Base-by-base conservation (phyloP, 1,140 invertebrate genomes). In the Cydia splendana region DNA sequence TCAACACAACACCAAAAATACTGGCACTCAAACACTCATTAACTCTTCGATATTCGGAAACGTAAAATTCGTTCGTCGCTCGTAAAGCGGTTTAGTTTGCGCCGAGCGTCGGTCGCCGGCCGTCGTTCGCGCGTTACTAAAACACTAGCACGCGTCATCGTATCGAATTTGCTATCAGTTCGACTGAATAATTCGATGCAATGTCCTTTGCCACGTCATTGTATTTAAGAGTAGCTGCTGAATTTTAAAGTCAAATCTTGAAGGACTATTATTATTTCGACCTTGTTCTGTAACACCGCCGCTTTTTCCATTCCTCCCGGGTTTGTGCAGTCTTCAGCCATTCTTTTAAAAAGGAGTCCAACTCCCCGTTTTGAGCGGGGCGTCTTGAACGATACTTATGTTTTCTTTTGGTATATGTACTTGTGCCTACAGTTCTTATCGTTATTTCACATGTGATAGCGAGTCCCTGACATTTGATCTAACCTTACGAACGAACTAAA, bases 61-160 rank as follows among this genome's bases (percentile, higher is more conserved):
- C 75, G 75, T 75, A 76, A 48, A 78, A 77, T 81, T 82, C 82
- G 81, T 76, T 82, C 82, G 82, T 79, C 75, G 75, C 78, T 79
- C 79, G 82, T 53, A 30, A 30, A 65, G 30, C n/a, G 45, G 77
- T 48, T 82, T 82, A 79, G 18, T 73, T 18, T 78, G 77, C 65
- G 75, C 81, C 83, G 76, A 76, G 78, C 84, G 84, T 86, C 81
- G 79, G 45, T 79, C 80, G 80, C 80, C 84, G 69, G 78, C 82
- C 83, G 83, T 81, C 78, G 88, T 84, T 86, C 82, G 86, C 84
- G 87, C 81, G 79, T 65, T 83, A 92, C 90, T 92, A 81, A 88
- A 34, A 75, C 80, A 75, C 79, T 81, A 77, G 74, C 48, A 65
- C 77, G 76, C 79, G 79, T 82, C 83, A 81, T 82, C 78, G 81